Evolutionary conservation across 2,888 invertebrate species (phyloP).

Genomic region (Baronia brevicornis): DNA sequence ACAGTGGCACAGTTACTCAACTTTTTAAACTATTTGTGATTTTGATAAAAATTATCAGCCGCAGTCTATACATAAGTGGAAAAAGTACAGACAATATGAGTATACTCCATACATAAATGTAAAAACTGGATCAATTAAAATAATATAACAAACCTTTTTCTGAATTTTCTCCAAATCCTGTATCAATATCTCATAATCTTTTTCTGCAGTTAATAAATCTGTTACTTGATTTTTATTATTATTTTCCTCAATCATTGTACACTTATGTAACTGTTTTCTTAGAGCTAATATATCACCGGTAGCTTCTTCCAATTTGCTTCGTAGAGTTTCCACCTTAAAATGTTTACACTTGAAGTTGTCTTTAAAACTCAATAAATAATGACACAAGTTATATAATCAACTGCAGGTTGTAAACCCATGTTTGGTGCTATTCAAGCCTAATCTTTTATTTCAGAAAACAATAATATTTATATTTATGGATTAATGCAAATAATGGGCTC

Average conservation of each 20-base stretch:
- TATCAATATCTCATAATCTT: slow-evolving; percentile 80
- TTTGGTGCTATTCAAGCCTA: too few relatives aligned
- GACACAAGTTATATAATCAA: too few relatives aligned
- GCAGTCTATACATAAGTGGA: not conserved
- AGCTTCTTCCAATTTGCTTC: slow-evolving; percentile 81
- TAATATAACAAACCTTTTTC: slow-evolving; percentile 67
- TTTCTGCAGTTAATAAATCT: slow-evolving; percentile 29
- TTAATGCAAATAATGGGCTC: too few relatives aligned
- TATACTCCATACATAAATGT: not conserved
- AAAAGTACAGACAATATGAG: too few relatives aligned
- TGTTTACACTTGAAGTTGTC: not conserved
- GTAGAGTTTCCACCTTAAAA: slow-evolving; percentile 79
- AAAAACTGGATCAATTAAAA: slow-evolving; percentile 2
- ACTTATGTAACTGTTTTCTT: slow-evolving; percentile 64
- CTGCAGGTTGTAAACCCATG: too few relatives aligned
- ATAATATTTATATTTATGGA: not conserved
- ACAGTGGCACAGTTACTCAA: too few relatives aligned
- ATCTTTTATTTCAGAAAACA: not conserved
- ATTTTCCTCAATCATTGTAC: slow-evolving; percentile 27
- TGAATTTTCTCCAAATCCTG: slow-evolving; percentile 79
- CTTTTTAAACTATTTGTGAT: too few relatives aligned
- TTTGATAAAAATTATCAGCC: too few relatives aligned
- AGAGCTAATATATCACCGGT: slow-evolving; percentile 81
- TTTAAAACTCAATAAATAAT: not conserved
- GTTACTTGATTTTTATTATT: slow-evolving; percentile 23